Conservation (phyloP, 2,888 invertebrate species). For the Ormyrus rosae region DNA sequence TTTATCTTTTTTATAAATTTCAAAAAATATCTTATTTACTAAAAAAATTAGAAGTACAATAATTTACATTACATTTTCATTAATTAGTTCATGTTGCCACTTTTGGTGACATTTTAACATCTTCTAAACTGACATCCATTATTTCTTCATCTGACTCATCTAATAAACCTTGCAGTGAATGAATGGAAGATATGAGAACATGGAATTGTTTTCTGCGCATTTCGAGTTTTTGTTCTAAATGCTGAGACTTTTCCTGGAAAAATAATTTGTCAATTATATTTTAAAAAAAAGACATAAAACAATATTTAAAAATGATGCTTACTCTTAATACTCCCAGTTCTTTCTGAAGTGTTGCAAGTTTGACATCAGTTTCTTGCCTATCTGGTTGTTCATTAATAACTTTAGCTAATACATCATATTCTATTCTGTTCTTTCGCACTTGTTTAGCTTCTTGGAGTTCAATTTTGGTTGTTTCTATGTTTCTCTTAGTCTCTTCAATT, state of each 20-base stretch:
- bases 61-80: neutral
- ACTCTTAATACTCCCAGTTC: constrained; percentile 83
- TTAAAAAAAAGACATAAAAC: neutral
- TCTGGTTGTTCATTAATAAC: constrained; percentile 94
- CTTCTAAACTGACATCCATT: constrained; percentile 77
- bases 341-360: constrained; percentile 83
- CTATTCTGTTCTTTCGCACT: constrained; percentile 92
- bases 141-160: constrained; percentile 83
- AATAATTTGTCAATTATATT: neutral
- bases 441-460: constrained; percentile 90
- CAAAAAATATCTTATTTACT: constrained; percentile 34
- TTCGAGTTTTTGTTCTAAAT: constrained; percentile 86
- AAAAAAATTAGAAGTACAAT: neutral
- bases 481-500: constrained; percentile 87
- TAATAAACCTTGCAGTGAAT: constrained; percentile 88
- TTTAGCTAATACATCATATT: constrained; percentile 94
- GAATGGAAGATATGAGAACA: constrained; percentile 90
- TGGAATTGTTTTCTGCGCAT: constrained; percentile 92
- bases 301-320: constrained; percentile 46
- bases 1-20: constrained; percentile 17
- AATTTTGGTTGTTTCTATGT: constrained; percentile 88
- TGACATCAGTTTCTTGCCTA: constrained; percentile 86
- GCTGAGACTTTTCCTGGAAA: constrained; percentile 82
- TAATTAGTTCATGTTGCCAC: constrained; percentile 42
- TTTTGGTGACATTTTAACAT: constrained; percentile 64